phyloP scores from a whole-genome alignment of 2,113 vertebrate species.

The Vanacampus margaritifer region DNA sequence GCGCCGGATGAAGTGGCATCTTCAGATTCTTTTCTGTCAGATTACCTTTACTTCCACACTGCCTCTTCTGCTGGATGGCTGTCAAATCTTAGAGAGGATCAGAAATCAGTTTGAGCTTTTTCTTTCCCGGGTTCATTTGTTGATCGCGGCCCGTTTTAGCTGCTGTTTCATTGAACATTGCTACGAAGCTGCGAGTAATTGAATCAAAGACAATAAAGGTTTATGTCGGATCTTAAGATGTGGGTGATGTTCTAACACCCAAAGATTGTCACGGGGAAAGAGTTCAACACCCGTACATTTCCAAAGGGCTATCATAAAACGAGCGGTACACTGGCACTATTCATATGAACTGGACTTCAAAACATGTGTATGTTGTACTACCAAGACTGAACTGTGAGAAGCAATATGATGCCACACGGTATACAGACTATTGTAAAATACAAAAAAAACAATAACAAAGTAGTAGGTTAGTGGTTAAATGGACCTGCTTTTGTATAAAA shows the following conservation, averaged over 20 bases:
- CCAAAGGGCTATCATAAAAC: neutral
- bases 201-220: neutral
- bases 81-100: constrained; percentile 64
- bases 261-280: neutral
- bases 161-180: neutral
- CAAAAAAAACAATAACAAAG: too few species aligned
- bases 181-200: neutral
- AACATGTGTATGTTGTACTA: too few species aligned
- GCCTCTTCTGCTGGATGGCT: constrained; percentile 40
- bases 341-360: neutral
- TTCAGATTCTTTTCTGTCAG: constrained; percentile 76
- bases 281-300: neutral
- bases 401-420: too few species aligned
- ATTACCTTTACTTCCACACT: constrained; percentile 69
- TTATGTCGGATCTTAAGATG: neutral
- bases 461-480: too few species aligned
- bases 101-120: constrained; percentile 58
- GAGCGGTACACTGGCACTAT: neutral
- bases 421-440: too few species aligned
- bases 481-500: too few species aligned
- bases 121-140: neutral
- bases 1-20: constrained; percentile 78
- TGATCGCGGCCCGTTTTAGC: neutral
- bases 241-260: neutral
- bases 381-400: too few species aligned